Evolutionary conservation across 2,797 vertebrate species (phyloP), one percentile per base, ranked within the genome.

Genomic region (Sebastes goodei): DNA sequence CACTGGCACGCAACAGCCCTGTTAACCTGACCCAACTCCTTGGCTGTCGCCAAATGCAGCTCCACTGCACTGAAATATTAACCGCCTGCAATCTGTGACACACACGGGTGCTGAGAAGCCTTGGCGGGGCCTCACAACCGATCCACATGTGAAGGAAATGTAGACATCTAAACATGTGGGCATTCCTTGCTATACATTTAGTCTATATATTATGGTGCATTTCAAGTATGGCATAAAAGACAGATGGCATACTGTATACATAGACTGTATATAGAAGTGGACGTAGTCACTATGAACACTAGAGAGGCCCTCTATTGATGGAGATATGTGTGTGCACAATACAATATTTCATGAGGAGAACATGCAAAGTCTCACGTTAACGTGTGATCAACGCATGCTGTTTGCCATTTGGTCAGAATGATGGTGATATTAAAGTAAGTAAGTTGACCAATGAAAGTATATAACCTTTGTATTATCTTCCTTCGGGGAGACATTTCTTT

Each of bases 41-140:
- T 53, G 83, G 81, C 83, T 83, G 90, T 86, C 81, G 80, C 83
- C 88, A 91, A 93, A 92, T 92, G 84, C 89, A 92, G 86, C 87
- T 82, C 81, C 74, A 81, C 81, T 59, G 73, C 69, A 68, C 89
- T 95, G 87, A 95, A 95, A 94, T 93, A 95, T 95, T 94, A 93
- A 94, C 86, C 38, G 66, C 68, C 73, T 92, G 85, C 89, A 94
- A 90, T 88, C 87, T 90, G 87, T 86, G 84, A 80, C 83, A 91
- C 87, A 85, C 81, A 81, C 61, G 20, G 76, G 68, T 29, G 25
- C 74, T 55, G 87, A 88, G 56, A 78, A 10, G 73, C 23, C 14
- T 80, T 74, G 78, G 74, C 29, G 7, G 49, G 29, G 32, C 23
- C 63, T 53, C 57, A 29, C 46, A 49, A 64, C 29, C 38, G 66